Evolutionary conservation across 1,140 invertebrate genomes (phyloP), one percentile per base, ranked within the genome.

Genomic region (Nasonia vitripennis): DNA sequence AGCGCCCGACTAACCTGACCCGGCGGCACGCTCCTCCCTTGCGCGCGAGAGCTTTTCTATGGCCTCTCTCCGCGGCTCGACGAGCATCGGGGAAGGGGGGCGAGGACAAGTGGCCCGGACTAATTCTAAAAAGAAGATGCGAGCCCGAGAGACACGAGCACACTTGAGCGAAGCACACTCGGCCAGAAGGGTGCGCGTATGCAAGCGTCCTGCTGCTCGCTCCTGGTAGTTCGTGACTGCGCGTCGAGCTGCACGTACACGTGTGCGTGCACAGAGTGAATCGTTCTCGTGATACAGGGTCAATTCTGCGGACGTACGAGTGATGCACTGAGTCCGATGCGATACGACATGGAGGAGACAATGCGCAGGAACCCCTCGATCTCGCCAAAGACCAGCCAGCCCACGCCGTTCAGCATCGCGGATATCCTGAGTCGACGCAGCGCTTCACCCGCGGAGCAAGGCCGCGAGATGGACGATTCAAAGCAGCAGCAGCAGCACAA

Each of bases 131-230:
- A 87, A 88, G 88, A 73, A 91, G 87, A 88, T 27, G 48, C 86
- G 78, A 78, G 83, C 87, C 78, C 41, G 83, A 78, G 71, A 73
- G 86, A 89, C 37, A 79, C 90, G 90, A 92, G 91, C 90, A 91
- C 92, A 92, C 92, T 93, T 92, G 91, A 91, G 88, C 90, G 87
- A 92, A 93, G 92, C 91, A 92, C 91, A 89, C 91, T 92, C 90
- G 88, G 88, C 86, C 87, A 87, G 89, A 92, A 92, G 89, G 90
- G 87, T 83, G 81, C 74, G 81, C 34, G 34, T 37, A 77, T 67
- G 81, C 74, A n/a, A 23, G 77, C 77, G 5, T 45, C 41, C 9
- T 45, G 27, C 27, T 27, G 10, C 10, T 71, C 68, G 17, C 55
- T 17, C 51, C 51, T 45, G 4, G 5, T 62, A 62, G 55, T 62